Evolutionary conservation across 2,797 vertebrate genomes (phyloP).

Genomic region (Xiphorhynchus erythropygius): DNA sequence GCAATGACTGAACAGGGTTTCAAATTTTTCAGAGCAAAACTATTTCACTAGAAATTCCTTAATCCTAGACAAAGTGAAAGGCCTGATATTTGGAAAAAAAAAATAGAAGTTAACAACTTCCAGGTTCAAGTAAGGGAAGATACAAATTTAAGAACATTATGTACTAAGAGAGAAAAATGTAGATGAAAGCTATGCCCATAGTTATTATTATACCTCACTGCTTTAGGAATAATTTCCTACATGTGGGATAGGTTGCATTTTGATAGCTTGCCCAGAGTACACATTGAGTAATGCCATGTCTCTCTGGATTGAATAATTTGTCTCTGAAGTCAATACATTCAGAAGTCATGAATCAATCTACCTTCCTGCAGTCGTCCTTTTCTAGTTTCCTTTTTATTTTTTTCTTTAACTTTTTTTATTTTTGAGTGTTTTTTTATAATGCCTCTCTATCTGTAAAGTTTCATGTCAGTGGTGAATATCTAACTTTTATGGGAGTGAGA

Average conservation of each 20-base stretch:
- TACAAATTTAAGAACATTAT: background rate
- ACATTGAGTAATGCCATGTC: background rate
- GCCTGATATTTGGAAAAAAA: background rate
- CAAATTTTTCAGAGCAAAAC: background rate
- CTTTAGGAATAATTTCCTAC: conserved; percentile 21
- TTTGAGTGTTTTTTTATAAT: background rate
- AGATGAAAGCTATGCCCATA: background rate
- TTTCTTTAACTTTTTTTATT: no score
- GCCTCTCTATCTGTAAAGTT: background rate
- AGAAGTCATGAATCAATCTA: background rate
- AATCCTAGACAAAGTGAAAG: background rate
- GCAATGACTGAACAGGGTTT: background rate
- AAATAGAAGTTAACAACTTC: background rate
- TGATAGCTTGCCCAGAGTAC: conserved; percentile 3
- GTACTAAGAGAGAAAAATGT: background rate
- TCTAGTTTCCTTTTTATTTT: background rate
- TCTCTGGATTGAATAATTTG: conserved; percentile 14
- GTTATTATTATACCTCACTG: background rate
- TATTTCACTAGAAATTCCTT: background rate
- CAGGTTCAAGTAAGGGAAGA: background rate
- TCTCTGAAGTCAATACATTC: conserved; percentile 7
- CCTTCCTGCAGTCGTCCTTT: background rate
- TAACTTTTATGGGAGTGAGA: conserved; percentile 17
- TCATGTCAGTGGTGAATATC: background rate
- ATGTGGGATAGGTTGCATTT: conserved; percentile 22